Evolutionary conservation across 2,113 vertebrate genomes (phyloP).

Genomic region (Cebidichthys violaceus): DNA sequence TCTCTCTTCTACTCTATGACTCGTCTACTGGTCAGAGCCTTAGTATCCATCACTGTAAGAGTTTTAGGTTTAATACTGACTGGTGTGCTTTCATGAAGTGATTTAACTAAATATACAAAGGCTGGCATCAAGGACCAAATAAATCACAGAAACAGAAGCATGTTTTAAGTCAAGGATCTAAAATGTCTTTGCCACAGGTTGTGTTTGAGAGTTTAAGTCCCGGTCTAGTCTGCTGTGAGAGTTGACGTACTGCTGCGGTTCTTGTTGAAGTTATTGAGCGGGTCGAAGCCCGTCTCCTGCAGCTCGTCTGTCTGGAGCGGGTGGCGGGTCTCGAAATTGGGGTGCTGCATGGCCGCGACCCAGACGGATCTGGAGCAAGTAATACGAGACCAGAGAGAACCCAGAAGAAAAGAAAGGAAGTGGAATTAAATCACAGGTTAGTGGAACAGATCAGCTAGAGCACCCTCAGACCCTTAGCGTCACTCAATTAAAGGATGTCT

Average conservation of each 20-base stretch:
- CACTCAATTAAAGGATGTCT: no score
- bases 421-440: neutral
- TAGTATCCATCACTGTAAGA: neutral
- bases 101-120: neutral
- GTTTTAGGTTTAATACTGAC: neutral
- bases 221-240: neutral
- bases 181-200: neutral
- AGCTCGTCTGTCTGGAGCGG: conserved; percentile 94
- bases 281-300: conserved; percentile 95
- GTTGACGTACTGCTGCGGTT: conserved; percentile 86
- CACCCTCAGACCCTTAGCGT: no score
- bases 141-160: neutral
- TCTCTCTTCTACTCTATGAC: neutral
- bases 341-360: conserved; percentile 91
- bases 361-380: conserved; percentile 43
- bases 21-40: neutral
- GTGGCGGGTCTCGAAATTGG: conserved; percentile 91
- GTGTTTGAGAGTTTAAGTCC: neutral
- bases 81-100: no score
- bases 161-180: neutral
- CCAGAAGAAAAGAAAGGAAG: neutral
- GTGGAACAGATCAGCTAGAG: neutral
- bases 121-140: neutral
- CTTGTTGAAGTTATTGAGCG: conserved; percentile 88
- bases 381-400: neutral